phyloP scores from a whole-genome alignment of 2,888 invertebrate species.

The Choristoneura rosaceana region DNA sequence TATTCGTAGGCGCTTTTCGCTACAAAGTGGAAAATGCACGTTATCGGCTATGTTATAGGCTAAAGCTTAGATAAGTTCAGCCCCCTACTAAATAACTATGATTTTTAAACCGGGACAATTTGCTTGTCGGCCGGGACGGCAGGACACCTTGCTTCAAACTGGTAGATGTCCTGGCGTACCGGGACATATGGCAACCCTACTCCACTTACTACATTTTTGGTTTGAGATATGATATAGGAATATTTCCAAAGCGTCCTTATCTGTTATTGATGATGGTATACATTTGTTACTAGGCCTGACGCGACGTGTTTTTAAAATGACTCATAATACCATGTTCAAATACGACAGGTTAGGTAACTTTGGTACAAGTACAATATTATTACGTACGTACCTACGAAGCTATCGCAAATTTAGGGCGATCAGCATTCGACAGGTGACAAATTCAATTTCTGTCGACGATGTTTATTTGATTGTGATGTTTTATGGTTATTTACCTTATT shows the following conservation, averaged over 20 bases:
- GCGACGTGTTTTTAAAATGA: constrained; percentile 21
- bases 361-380: background rate
- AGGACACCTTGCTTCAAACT: too few species aligned
- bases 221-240: background rate
- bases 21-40: too few species aligned
- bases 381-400: background rate
- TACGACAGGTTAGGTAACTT: constrained; percentile 6
- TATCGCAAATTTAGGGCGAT: background rate
- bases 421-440: background rate
- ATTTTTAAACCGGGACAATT: too few species aligned
- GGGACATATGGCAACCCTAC: too few species aligned
- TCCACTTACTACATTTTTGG: too few species aligned
- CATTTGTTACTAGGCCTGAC: background rate
- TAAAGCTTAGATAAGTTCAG: too few species aligned
- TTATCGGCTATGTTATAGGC: too few species aligned
- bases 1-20: too few species aligned
- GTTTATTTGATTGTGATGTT: background rate
- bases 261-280: constrained; percentile 18
- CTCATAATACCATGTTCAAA: background rate
- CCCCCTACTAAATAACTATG: too few species aligned
- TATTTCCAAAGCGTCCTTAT: constrained; percentile 4
- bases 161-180: too few species aligned
- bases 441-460: background rate
- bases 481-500: too few species aligned
- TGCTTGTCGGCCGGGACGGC: too few species aligned